Conservation (phyloP, 2,888 invertebrate genomes). For the Cepaea hortensis region DNA sequence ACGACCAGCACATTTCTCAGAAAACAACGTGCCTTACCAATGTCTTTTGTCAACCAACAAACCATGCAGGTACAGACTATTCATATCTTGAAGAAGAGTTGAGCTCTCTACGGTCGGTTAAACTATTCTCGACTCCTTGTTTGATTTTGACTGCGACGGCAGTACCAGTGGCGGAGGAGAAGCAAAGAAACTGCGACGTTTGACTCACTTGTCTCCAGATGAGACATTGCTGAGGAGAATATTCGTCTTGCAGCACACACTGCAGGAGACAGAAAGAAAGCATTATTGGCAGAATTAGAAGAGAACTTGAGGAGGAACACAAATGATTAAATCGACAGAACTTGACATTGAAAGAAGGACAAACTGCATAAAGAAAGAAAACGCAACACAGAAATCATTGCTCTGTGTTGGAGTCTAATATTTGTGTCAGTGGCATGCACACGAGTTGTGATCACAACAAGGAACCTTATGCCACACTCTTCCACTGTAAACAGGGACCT, state of each 20-base stretch:
- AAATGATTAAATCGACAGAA: slow-evolving; percentile 70
- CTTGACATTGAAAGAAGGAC: slow-evolving; percentile 42
- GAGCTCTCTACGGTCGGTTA: too few relatives aligned
- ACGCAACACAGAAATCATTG: slow-evolving; percentile 31
- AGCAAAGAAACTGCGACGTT: slow-evolving; percentile 75
- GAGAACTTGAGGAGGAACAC: slow-evolving; percentile 76
- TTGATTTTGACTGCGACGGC: slow-evolving; percentile 59
- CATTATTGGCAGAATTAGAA: slow-evolving; percentile 93
- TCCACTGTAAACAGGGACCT: too few relatives aligned
- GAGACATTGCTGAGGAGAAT: slow-evolving; percentile 80
- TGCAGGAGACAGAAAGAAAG: slow-evolving; percentile 96
- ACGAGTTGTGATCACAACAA: too few relatives aligned
- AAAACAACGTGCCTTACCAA: too few relatives aligned
- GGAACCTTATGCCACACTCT: too few relatives aligned
- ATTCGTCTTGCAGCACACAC: slow-evolving; percentile 98
- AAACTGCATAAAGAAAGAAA: slow-evolving; percentile 36
- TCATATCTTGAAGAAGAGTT: too few relatives aligned
- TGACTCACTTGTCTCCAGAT: slow-evolving; percentile 77
- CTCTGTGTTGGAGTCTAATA: too few relatives aligned
- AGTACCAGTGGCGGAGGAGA: slow-evolving; percentile 56
- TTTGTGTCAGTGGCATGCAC: too few relatives aligned
- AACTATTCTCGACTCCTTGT: slow-evolving; percentile 45
- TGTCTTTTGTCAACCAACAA: too few relatives aligned
- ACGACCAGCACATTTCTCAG: too few relatives aligned
- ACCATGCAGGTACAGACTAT: too few relatives aligned